Conservation (phyloP, 2,797 vertebrate species). For the Sebastes hubbsi region DNA sequence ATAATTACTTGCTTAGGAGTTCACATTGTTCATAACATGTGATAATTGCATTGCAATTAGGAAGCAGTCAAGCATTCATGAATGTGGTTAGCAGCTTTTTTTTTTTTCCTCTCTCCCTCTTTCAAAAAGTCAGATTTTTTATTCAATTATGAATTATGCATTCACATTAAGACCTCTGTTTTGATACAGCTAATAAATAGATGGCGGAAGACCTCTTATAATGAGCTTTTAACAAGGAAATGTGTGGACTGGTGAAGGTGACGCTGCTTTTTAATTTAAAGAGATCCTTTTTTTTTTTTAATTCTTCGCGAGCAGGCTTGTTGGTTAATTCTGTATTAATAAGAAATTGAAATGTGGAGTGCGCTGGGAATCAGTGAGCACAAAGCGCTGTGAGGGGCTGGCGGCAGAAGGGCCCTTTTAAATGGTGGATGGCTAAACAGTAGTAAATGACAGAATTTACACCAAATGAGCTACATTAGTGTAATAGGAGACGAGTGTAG, state of each 20-base stretch:
- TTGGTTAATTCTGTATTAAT: conserved; percentile 83
- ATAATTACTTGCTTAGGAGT: conserved; percentile 83
- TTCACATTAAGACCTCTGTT: conserved; percentile 82
- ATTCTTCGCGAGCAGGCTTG: conserved; percentile 69
- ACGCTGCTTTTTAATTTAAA: conserved; percentile 80
- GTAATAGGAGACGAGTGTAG: conserved; percentile 64
- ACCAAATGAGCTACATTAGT: conserved; percentile 75
- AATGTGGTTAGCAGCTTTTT: conserved; percentile 76
- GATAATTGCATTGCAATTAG: conserved; percentile 82
- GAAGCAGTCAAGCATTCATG: conserved; percentile 76
- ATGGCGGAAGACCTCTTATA: conserved; percentile 75
- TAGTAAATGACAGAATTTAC: conserved; percentile 76
- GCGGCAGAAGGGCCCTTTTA: conserved; percentile 62
- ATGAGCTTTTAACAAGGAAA: conserved; percentile 81
- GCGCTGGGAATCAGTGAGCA: conserved; percentile 69
- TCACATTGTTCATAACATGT: conserved; percentile 82
- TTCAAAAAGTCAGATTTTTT: conserved; percentile 70
- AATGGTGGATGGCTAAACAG: conserved; percentile 74
- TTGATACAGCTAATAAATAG: conserved; percentile 84
- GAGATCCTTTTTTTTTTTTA: conserved; percentile 60
- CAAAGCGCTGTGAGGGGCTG: conserved; percentile 62
- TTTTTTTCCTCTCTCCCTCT: conserved; percentile 15
- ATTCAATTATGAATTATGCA: conserved; percentile 85
- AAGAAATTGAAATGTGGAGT: conserved; percentile 80
- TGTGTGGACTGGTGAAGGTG: conserved; percentile 67